Percentiles rank a stretch among this genome's conserved stretches.
Conservation (phyloP, 2,888 invertebrate genomes). For the Drosophila pseudotakahashii region DNA sequence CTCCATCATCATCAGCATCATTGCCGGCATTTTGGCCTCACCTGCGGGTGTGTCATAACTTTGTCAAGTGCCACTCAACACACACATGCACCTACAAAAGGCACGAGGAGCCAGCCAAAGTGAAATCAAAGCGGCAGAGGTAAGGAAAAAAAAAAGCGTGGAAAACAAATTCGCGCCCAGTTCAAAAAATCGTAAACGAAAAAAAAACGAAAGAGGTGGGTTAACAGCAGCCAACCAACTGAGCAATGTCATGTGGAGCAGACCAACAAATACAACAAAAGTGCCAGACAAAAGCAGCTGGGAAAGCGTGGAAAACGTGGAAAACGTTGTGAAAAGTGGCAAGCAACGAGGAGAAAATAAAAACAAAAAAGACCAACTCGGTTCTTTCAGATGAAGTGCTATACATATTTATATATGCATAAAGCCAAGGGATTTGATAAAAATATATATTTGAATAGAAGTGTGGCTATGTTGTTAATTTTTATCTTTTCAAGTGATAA, state of each 20-base stretch:
- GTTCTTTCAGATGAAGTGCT: conserved; percentile 2
- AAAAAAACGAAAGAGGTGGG: conserved; percentile 13
- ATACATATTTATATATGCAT: conserved; percentile 1
- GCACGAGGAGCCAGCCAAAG: conserved; percentile 22
- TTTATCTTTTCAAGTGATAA: no score
- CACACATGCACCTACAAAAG: conserved; percentile 26
- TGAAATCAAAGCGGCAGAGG: conserved; percentile 40
- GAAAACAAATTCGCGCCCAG: conserved; percentile 36
- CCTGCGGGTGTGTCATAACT: conserved; percentile 52
- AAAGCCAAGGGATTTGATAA: background rate
- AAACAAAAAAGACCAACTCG: conserved; percentile 6
- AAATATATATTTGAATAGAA: background rate
- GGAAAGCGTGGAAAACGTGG: conserved; percentile 16
- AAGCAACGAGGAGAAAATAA: conserved; percentile 11
- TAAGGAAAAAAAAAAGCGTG: background rate
- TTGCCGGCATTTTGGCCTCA: conserved; percentile 33
- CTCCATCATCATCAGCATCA: conserved; percentile 18
- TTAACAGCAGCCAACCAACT: conserved; percentile 40
- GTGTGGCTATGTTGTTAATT: background rate
- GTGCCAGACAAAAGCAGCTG: conserved; percentile 30
- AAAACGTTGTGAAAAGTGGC: conserved; percentile 32
- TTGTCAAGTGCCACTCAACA: conserved; percentile 53
- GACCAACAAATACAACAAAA: conserved; percentile 15
- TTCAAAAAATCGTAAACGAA: conserved; percentile 35
- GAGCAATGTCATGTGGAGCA: conserved; percentile 48